Evolutionary conservation across 2,888 invertebrate genomes (phyloP), one percentile per base, ranked within the genome.

Genomic region (Octodonta nipae): DNA sequence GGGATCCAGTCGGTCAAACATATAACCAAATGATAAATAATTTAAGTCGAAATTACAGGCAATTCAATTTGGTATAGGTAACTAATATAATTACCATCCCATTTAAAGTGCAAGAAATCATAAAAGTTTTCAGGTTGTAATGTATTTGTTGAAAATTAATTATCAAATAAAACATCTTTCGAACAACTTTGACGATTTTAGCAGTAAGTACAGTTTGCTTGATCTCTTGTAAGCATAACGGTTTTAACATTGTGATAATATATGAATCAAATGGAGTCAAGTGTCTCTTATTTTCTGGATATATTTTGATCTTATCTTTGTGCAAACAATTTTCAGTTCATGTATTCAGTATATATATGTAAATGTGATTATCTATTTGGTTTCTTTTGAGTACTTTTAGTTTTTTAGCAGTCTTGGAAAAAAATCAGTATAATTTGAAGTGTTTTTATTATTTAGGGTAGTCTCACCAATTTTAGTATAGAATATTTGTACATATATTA

Each of bases 401-500:
- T 38, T 42, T 45, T 37, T 44, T 38, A 43, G 37, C 38, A 37
- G 36, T 11, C 2, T 22, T 37, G n/a, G n/a, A n/a, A n/a, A n/a
- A n/a, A n/a, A n/a, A n/a, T n/a, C n/a, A n/a, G n/a, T n/a, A n/a
- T 44, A 36, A 36, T 42, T 35, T 43, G 42, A 43, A 44, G 46
- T 47, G 46, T 48, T 47, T 44, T 45, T 45, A 40, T 45, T 47
- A 33, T 38, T 41, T 47, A 39, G 41, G 39, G 41, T 46, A 47
- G 46, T 42, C 38, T 36, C 44, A 47, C 45, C 43, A 40, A 45
- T 49, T 47, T 45, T 50, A 46, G 46, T 40, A 42, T 41, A 46
- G 43, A 38, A 37, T 37, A 46, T 45, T 46, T 50, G 49, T 50
- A 50, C 38, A 50, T 49, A 49, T 46, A 44, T 47, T 49, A 45